These are phyloP conservation scores for Oxyruncus cristatus DNA, from an alignment of 2,113 vertebrate species.

Conservation along the genomic window DNA sequence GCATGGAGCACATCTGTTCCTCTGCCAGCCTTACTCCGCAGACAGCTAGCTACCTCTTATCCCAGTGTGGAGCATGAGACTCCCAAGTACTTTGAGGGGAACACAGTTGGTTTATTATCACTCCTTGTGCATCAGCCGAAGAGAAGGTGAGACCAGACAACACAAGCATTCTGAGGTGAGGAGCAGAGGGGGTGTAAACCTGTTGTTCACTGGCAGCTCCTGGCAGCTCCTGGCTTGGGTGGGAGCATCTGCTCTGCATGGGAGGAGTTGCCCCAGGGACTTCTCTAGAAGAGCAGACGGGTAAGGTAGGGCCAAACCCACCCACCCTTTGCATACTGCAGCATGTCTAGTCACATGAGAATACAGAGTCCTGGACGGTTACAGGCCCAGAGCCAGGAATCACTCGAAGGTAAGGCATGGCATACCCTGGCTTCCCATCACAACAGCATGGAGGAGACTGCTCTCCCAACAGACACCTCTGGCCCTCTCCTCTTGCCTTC, in stretches of 20 bases:
- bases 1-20: fast-evolving
- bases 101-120: fast-evolving
- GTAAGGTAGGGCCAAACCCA: background rate
- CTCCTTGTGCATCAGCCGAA: background rate
- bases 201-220: background rate
- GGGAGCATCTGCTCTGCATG: background rate
- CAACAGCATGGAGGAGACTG: fast-evolving
- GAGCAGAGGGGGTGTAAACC: background rate
- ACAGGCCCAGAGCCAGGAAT: background rate
- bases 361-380: background rate
- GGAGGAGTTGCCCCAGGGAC: background rate
- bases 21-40: background rate
- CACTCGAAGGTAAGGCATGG: fast-evolving
- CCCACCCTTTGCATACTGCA: background rate
- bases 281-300: background rate
- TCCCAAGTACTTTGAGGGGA: background rate
- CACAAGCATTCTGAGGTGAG: background rate
- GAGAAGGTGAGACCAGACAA: background rate
- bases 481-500: background rate
- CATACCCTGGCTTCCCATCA: fast-evolving
- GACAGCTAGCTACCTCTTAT: background rate
- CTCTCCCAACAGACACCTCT: fast-evolving
- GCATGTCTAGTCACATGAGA: fast-evolving
- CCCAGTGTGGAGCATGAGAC: background rate
- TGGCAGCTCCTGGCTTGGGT: background rate